Conservation (phyloP, 2,113 vertebrate species). For the Labrus mixtus region DNA sequence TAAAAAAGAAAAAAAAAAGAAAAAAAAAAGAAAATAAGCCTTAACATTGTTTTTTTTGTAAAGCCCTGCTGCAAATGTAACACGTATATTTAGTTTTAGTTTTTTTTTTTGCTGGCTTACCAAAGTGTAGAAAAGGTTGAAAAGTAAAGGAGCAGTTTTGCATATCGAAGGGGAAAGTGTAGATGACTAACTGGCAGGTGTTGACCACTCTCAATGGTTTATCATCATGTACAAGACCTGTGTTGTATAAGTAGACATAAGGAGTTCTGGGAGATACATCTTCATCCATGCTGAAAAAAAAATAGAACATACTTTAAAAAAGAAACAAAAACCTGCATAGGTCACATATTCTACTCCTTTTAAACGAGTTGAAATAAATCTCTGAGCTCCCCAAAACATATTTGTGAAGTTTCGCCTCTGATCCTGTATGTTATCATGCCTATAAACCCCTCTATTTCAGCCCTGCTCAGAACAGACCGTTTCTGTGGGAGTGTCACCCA, state of each 20-base stretch:
- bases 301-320: neutral
- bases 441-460: too few species aligned
- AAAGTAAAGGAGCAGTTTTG: constrained; percentile 67
- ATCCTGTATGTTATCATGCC: too few species aligned
- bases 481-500: too few species aligned
- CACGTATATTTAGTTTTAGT: neutral
- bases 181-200: constrained; percentile 59
- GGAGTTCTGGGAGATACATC: constrained; percentile 32
- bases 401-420: too few species aligned
- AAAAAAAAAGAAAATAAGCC: neutral
- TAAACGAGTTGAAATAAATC: too few species aligned
- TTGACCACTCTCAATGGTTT: constrained; percentile 45
- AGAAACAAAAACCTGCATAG: neutral
- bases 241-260: constrained; percentile 50
- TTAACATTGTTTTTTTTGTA: neutral
- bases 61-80: too few species aligned
- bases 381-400: too few species aligned
- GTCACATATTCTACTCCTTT: too few species aligned
- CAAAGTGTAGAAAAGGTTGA: constrained; percentile 54
- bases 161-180: constrained; percentile 70
- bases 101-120: constrained; percentile 23
- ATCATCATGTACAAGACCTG: constrained; percentile 52
- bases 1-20: neutral
- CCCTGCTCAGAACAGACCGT: too few species aligned
- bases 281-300: constrained; percentile 43